Base-by-base conservation (phyloP, 2,888 invertebrate species). In the Lasioglossum lativentre region DNA sequence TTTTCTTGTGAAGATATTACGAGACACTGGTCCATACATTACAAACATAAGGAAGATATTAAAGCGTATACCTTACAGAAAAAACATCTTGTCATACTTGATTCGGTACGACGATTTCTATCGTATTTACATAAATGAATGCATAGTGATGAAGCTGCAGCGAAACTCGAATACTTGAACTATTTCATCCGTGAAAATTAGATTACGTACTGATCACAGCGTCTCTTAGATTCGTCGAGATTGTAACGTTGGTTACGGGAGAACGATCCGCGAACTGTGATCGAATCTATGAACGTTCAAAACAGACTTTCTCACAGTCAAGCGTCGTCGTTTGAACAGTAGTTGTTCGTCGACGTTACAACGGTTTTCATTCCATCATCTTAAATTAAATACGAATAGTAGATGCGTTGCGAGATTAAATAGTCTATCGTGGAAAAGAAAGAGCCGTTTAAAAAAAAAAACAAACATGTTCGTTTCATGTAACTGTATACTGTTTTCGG, bases 31-130 rank as follows among this genome's bases (percentile, higher is more conserved):
- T 89, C 91, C 92, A 91, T 27, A 83, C 85, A 86, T 91, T 91
- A 92, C 89, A 93, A 93, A 93, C 92, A 92, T 89, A 90, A 90
- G 86, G 82, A 91, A 88, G 85, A 82, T 89, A 90, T 91, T 90
- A 90, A 90, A 91, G 89, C 90, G 86, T 88, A 85, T 89, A 89
- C 84, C 88, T 91, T 88, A 90, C 76, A 83, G 87, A 86, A 90
- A 70, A 90, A 90, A 86, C 86, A 80, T 85, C 30, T 86, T 75
- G 76, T 83, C 85, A 23, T 86, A 83, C 79, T 75, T 19, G 30
- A 78, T 81, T 82, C 74, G 59, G 82, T 82, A 88, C 71, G 77
- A 81, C 88, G 47, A 85, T 85, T 80, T 89, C 85, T 82, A 86
- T 70, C 83, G 71, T 90, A 91, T 91, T 90, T 90, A 91, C 91